phyloP scores from a whole-genome alignment of 2,113 vertebrate genomes.

The Eptatretus burgeri region DNA sequence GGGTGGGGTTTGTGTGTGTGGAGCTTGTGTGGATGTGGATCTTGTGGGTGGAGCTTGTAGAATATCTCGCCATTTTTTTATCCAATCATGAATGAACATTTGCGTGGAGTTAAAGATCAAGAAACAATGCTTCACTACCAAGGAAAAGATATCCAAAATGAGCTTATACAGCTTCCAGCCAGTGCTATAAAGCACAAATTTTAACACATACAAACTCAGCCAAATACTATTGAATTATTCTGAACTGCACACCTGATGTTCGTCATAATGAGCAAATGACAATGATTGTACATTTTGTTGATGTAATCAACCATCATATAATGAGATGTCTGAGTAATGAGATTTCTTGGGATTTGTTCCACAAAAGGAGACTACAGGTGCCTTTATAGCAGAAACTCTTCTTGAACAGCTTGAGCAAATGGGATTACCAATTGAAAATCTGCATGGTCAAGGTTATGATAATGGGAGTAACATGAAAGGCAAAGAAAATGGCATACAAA shows the following conservation, averaged over 20 bases:
- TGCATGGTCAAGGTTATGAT: background rate
- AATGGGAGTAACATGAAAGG: conserved; percentile 6
- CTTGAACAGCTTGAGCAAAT: background rate
- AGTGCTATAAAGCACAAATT: background rate
- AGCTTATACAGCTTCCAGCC: background rate
- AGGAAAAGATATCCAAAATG: background rate
- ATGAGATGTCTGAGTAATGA: too few species aligned
- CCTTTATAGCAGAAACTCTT: background rate
- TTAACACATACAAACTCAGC: too few species aligned
- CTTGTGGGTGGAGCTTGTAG: too few species aligned
- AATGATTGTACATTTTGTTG: too few species aligned
- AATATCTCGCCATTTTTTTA: background rate
- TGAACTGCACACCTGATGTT: too few species aligned
- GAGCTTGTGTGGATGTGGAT: too few species aligned
- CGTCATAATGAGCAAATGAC: background rate
- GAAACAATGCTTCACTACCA: too few species aligned
- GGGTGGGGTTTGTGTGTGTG: too few species aligned
- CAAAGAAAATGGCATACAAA: conserved; percentile 6
- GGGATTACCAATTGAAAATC: conserved; percentile 4
- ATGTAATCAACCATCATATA: too few species aligned
- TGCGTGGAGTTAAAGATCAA: background rate
- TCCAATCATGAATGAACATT: background rate
- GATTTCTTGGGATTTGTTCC: too few species aligned
- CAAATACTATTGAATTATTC: too few species aligned
- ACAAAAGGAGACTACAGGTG: too few species aligned